Conservation (phyloP, 2,888 invertebrate genomes). For the Bruchidius siliquastri region DNA sequence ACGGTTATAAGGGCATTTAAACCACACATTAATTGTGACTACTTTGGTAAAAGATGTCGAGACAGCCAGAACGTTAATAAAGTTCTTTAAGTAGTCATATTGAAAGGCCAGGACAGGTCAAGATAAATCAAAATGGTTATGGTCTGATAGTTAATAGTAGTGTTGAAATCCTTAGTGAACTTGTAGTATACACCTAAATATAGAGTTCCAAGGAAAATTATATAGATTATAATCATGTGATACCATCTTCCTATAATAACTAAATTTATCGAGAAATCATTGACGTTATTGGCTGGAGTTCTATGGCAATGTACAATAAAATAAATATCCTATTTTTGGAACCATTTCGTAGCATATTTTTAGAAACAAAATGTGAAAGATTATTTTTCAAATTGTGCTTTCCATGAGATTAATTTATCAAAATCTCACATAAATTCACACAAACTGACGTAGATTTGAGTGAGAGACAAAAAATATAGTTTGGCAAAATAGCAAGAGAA, state of each 20-base stretch:
- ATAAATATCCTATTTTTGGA: neutral
- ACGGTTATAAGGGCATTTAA: no score
- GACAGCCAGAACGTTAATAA: no score
- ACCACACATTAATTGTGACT: no score
- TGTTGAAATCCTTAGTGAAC: no score
- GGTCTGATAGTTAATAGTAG: no score
- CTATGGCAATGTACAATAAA: neutral
- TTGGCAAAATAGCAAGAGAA: neutral
- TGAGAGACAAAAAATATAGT: neutral
- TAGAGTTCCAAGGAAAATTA: neutral
- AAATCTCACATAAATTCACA: neutral
- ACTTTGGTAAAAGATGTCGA: no score
- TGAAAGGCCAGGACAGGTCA: no score
- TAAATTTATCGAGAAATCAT: neutral
- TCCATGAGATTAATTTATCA: neutral
- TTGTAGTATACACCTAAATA: neutral
- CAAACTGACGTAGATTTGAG: neutral
- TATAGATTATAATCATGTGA: neutral
- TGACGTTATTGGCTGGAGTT: neutral
- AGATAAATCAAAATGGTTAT: no score
- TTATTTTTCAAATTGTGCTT: neutral
- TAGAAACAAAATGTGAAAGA: neutral
- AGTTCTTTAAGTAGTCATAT: no score
- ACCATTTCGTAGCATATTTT: neutral
- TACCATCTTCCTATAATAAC: neutral